phyloP scores from a whole-genome alignment of 2,113 vertebrate species.

The Barnardius zonarius region DNA sequence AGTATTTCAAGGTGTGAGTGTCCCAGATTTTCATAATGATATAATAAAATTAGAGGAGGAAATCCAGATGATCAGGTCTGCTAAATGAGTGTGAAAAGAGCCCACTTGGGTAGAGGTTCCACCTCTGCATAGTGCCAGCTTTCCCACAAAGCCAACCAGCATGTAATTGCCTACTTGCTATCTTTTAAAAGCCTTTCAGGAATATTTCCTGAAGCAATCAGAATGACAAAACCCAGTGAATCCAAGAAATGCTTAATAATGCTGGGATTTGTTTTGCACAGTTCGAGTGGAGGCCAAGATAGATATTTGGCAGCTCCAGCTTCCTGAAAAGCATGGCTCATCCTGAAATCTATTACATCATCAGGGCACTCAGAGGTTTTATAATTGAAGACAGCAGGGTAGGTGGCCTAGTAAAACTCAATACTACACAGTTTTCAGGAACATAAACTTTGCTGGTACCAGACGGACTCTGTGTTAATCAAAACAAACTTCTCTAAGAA shows the following conservation, averaged over 20 bases:
- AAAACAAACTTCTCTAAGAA: constrained; percentile 36
- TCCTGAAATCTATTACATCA: constrained; percentile 35
- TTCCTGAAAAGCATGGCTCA: constrained; percentile 40
- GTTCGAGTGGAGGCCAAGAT: neutral
- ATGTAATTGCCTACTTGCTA: neutral
- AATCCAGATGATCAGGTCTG: fast-evolving
- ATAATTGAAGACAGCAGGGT: constrained; percentile 18
- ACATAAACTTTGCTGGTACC: neutral
- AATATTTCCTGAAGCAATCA: constrained; percentile 13
- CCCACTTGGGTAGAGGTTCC: neutral
- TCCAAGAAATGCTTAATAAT: neutral
- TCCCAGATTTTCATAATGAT: neutral
- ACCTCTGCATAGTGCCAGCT: neutral
- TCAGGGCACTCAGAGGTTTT: neutral
- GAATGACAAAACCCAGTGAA: constrained; percentile 19
- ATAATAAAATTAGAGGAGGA: neutral
- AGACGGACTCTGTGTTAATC: constrained; percentile 31
- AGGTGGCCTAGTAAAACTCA: constrained; percentile 49
- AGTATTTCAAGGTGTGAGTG: neutral
- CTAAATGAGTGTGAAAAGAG: neutral
- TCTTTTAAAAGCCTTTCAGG: constrained; percentile 33
- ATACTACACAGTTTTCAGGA: neutral
- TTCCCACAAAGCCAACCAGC: neutral
- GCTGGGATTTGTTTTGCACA: neutral
- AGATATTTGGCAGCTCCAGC: constrained; percentile 11